Conservation (phyloP, 1,140 invertebrate genomes). For the Melipona quadrifasciata region DNA sequence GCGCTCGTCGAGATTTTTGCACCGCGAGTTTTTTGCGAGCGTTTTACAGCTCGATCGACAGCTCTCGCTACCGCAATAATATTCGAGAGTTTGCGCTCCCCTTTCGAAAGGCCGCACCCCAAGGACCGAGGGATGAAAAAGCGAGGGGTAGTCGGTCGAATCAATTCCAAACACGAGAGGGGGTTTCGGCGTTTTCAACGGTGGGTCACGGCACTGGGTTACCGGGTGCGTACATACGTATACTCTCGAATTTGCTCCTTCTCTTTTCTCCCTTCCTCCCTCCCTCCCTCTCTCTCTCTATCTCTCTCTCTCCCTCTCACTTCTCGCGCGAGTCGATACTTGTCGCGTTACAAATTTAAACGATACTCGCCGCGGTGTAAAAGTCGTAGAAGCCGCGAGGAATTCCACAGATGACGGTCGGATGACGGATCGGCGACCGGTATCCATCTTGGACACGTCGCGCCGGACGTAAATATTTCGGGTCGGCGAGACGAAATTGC, state of each 20-base stretch:
- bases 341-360: slow-evolving; percentile 31
- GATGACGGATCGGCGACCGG: not conserved
- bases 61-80: slow-evolving; percentile 50
- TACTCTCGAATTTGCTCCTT: slow-evolving; percentile 51
- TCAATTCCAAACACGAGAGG: slow-evolving; percentile 71
- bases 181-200: slow-evolving; percentile 58
- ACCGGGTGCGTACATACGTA: slow-evolving; percentile 58
- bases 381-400: no score
- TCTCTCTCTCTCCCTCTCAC: slow-evolving; percentile 17
- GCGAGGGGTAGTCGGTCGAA: slow-evolving; percentile 68
- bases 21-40: not conserved
- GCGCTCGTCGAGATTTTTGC: slow-evolving; percentile 51
- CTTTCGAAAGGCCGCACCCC: slow-evolving; percentile 54
- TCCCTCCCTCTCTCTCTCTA: not conserved
- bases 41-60: slow-evolving; percentile 51
- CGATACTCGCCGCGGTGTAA: no score
- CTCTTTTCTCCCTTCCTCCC: slow-evolving; percentile 15
- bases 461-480: slow-evolving; percentile 47
- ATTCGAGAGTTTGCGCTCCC: slow-evolving; percentile 54
- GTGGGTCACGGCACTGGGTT: slow-evolving; percentile 65
- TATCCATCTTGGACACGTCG: slow-evolving; percentile 60
- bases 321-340: slow-evolving; percentile 28
- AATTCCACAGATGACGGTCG: no score
- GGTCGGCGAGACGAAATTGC: slow-evolving; percentile 12
- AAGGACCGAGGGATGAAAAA: slow-evolving; percentile 68